A percentile compares a stretch with the other conserved stretches of the same genome.
Conservation (phyloP, 2,888 invertebrate genomes). For the Yponomeuta cagnagella region DNA sequence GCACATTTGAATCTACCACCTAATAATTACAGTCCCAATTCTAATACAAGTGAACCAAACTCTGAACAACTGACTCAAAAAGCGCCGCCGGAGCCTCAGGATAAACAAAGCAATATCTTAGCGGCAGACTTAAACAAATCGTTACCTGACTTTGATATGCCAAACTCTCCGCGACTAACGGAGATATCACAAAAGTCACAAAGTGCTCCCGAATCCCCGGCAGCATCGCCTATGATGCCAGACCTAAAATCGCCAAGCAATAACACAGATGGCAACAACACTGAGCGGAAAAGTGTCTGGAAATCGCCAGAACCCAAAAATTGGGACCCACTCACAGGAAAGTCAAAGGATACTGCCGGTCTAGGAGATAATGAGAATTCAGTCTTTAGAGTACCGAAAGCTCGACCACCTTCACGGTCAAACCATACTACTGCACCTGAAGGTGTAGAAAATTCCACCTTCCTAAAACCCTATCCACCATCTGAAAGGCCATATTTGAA, state of each 20-base stretch:
- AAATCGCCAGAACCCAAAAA: slow-evolving; percentile 66
- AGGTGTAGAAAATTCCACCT: slow-evolving; percentile 70
- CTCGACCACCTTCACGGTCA: slow-evolving; percentile 78
- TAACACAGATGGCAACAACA: slow-evolving; percentile 33
- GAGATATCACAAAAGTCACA: slow-evolving; percentile 65
- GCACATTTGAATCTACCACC: slow-evolving; percentile 67
- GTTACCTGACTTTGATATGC: slow-evolving; percentile 63
- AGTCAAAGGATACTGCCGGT: slow-evolving; percentile 48
- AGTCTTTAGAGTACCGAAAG: slow-evolving; percentile 79
- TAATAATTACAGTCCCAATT: slow-evolving; percentile 71
- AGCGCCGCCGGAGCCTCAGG: slow-evolving; percentile 36
- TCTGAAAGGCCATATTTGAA: slow-evolving; percentile 59
- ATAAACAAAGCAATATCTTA: slow-evolving; percentile 44
- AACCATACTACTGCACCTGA: slow-evolving; percentile 67
- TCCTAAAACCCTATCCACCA: slow-evolving; percentile 79
- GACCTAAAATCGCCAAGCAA: slow-evolving; percentile 62
- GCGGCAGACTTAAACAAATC: slow-evolving; percentile 45
- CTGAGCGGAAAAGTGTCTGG: slow-evolving; percentile 58
- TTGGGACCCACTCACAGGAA: slow-evolving; percentile 51
- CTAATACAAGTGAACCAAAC: slow-evolving; percentile 67
- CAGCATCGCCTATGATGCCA: slow-evolving; percentile 47
- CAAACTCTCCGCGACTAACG: slow-evolving; percentile 59
- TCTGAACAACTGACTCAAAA: slow-evolving; percentile 51
- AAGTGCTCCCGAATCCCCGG: slow-evolving; percentile 57
- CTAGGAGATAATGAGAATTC: slow-evolving; percentile 62